A percentile compares a stretch with the other conserved stretches of the same genome.
Evolutionary conservation across 2,888 invertebrate genomes (phyloP).

Genomic region (Melieria crassipennis): DNA sequence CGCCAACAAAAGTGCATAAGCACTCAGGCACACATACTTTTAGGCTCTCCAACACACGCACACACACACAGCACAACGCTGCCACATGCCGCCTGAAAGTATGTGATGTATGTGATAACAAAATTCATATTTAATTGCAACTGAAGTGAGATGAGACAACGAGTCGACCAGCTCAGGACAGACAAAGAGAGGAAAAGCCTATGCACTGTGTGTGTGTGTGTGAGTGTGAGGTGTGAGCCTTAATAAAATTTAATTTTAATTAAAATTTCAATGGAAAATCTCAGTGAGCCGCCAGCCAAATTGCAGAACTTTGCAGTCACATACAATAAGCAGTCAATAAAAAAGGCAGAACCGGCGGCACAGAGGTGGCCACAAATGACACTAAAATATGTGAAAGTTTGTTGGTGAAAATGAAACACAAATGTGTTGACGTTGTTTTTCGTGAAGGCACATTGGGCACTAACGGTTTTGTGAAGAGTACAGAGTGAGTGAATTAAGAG

Average conservation of each 20-base stretch:
- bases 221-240: not conserved
- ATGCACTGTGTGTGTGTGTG: not conserved
- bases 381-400: not conserved
- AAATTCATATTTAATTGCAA: constrained; percentile 24
- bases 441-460: no score
- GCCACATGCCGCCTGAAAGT: constrained; percentile 13
- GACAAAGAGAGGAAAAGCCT: not conserved
- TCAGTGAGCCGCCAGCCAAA: constrained; percentile 4
- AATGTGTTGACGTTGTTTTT: constrained; percentile 44
- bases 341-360: no score
- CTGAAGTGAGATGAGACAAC: no score
- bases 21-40: not conserved
- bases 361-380: not conserved
- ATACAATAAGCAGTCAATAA: not conserved
- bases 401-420: constrained; percentile 50
- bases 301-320: not conserved
- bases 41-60: no score
- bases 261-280: constrained; percentile 21
- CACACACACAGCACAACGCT: no score
- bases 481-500: no score
- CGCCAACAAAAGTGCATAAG: constrained; percentile 28
- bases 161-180: no score
- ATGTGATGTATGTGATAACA: constrained; percentile 11
- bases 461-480: no score
- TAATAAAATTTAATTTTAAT: constrained; percentile 34